Percentiles rank a stretch among this genome's conserved stretches.
phyloP scores from a whole-genome alignment of 1,140 invertebrate genomes.

The Antheraea mylitta region DNA sequence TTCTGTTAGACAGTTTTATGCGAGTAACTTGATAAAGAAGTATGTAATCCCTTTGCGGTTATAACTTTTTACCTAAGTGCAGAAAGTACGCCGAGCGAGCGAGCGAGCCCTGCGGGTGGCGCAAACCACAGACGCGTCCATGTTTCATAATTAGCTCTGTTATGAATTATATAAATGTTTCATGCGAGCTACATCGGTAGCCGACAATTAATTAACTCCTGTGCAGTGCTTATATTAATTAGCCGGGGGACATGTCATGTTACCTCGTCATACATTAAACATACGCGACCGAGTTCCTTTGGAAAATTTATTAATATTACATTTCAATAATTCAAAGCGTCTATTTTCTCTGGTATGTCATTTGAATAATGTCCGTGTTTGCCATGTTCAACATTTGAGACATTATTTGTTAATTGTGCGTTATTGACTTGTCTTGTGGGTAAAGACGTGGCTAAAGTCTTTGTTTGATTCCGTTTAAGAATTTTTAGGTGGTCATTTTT shows the following conservation, averaged over 20 bases:
- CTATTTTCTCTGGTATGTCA: conserved; percentile 14
- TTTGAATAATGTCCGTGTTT: not conserved
- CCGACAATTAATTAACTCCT: conserved; percentile 73
- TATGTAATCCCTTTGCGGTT: conserved; percentile 37
- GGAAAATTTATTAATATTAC: conserved; percentile 44
- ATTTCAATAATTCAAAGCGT: conserved; percentile 36
- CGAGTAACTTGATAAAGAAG: conserved; percentile 36
- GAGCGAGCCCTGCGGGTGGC: conserved; percentile 61
- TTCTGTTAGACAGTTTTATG: conserved; percentile 30
- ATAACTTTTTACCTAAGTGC: conserved; percentile 51
- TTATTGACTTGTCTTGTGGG: too few relatives aligned
- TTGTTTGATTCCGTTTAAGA: too few relatives aligned
- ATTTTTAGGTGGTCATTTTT: too few relatives aligned
- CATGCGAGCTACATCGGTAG: conserved; percentile 58
- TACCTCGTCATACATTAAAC: conserved; percentile 54
- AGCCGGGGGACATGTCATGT: conserved; percentile 53
- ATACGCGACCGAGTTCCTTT: conserved; percentile 33
- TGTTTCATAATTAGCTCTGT: conserved; percentile 70
- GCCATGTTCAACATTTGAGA: not conserved
- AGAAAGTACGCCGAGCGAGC: conserved; percentile 22
- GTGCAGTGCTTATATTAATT: conserved; percentile 68
- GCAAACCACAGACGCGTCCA: conserved; percentile 47
- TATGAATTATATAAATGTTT: conserved; percentile 77
- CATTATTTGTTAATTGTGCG: not conserved
- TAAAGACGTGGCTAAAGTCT: too few relatives aligned